Percentiles rank a stretch among this genome's conserved stretches.
Conservation (phyloP, 2,797 vertebrate species). For the Platalea minor region DNA sequence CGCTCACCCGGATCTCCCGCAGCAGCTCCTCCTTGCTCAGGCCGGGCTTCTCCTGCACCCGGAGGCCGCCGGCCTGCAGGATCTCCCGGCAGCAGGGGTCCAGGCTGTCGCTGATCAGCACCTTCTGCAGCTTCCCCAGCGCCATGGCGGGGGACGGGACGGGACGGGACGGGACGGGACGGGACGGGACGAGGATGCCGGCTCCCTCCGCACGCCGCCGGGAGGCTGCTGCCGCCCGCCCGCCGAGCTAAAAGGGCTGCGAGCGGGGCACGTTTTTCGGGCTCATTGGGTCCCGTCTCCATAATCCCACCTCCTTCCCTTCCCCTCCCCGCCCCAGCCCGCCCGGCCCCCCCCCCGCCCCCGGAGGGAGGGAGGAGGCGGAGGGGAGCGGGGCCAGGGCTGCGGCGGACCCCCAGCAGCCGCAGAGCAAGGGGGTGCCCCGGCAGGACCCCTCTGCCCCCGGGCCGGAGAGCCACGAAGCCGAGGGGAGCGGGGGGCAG, state of each 20-base stretch:
- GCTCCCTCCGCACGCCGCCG: background rate
- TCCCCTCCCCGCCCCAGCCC: slow-evolving; percentile 1
- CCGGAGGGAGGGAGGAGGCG: background rate
- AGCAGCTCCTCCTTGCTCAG: slow-evolving; percentile 86
- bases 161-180: no score
- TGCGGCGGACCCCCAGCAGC: background rate
- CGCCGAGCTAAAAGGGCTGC: slow-evolving; percentile 22
- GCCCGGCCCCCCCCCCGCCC: background rate
- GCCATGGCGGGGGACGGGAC: slow-evolving; percentile 74
- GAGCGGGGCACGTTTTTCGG: background rate
- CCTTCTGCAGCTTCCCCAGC: slow-evolving; percentile 76
- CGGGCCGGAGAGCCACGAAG: background rate
- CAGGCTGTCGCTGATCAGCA: slow-evolving; percentile 92
- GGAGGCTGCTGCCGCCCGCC: background rate
- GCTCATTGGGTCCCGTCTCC: slow-evolving; percentile 65
- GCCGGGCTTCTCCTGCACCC: slow-evolving; percentile 84
- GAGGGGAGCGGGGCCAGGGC: background rate
- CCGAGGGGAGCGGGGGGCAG: background rate
- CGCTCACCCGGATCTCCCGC: slow-evolving; percentile 85
- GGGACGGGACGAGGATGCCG: background rate
- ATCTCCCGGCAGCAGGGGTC: slow-evolving; percentile 87
- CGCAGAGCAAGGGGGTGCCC: background rate
- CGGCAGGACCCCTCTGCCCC: background rate
- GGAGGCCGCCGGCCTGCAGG: slow-evolving; percentile 86
- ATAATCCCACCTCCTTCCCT: slow-evolving; percentile 56